These are phyloP conservation scores for Clarias pachynema DNA, from an alignment of 2,797 vertebrate genomes.

Conservation along the genomic window DNA sequence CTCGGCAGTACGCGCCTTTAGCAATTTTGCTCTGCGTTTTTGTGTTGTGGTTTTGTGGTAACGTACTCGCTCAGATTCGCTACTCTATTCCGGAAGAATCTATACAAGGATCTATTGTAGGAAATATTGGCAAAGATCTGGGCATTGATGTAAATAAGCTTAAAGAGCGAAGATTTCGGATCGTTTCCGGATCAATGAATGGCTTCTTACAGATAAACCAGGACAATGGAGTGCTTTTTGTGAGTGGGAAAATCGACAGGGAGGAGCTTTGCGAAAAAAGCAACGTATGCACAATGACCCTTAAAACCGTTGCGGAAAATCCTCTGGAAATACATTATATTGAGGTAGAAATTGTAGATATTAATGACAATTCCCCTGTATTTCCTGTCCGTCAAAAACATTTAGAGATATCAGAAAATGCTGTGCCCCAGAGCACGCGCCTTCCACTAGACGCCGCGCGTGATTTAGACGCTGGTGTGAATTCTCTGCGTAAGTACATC, in stretches of 20 bases:
- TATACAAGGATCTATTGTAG: conserved; percentile 63
- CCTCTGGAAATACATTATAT: conserved; percentile 78
- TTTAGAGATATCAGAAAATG: conserved; percentile 71
- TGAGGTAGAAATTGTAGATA: conserved; percentile 70
- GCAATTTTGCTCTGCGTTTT: conserved; percentile 21
- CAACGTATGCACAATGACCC: conserved; percentile 65
- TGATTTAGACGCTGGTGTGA: conserved; percentile 73
- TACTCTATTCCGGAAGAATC: conserved; percentile 70
- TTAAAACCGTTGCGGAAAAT: conserved; percentile 76
- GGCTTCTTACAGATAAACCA: conserved; percentile 76
- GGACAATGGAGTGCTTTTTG: conserved; percentile 74
- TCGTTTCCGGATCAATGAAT: conserved; percentile 68
- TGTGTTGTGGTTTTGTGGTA: conserved; percentile 32
- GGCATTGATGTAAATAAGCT: conserved; percentile 71
- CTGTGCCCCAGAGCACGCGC: conserved; percentile 57
- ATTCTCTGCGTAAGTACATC: conserved; percentile 65
- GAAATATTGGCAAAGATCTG: conserved; percentile 75
- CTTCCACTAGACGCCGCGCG: conserved; percentile 75
- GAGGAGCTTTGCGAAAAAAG: conserved; percentile 73
- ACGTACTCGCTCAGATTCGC: conserved; percentile 59
- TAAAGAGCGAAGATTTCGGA: conserved; percentile 70
- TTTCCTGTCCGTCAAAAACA: conserved; percentile 63
- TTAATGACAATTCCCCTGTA: conserved; percentile 69
- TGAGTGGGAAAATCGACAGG: conserved; percentile 73
- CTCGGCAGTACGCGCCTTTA: not conserved